Base-by-base conservation (phyloP, 2,113 vertebrate species). In the Poeciliopsis turrubarensis region DNA sequence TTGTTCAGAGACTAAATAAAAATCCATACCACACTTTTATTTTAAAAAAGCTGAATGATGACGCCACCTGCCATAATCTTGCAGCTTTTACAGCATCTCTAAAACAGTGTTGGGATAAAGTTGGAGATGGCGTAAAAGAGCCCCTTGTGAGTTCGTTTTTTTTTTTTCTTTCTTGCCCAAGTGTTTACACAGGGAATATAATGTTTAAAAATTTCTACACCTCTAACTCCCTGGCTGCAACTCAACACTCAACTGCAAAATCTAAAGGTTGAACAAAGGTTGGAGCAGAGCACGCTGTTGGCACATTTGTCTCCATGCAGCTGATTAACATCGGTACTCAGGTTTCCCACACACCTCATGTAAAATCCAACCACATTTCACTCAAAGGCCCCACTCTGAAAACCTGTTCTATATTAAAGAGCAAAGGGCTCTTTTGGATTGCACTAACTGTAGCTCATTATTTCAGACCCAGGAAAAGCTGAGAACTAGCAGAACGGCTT, bases 351-450 rank as follows among this genome's bases (percentile, higher is more conserved):
- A 71, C 70, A 80, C 73, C 62, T n/a, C 44, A 72, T 85, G 62
- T 79, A 57, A 76, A 81, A 84, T 86, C 73, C 63, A 82, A 47
- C 78, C 72, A 80, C 74, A 57, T 73, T 86, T 78, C 57, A 34
- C 70, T 69, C 30, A 41, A 9, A 70, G 81, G 67, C 68, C 82
- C 73, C 68, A 70, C 32, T 54, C 68, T 76, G 37, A 47, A 86
- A 91, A 87, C 80, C 88, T 89, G 90, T 63, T 91, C 79, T 87
- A 74, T 70, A 90, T 89, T 91, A 87, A 60, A 85, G 70, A 87
- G 85, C 78, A 80, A 83, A 84, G 64, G 54, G 70, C 77, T 78
- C 72, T 78, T 73, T 73, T 15, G 69, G 82, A 80, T 60, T 70
- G 71, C 26, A 2, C 68, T 68, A 75, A 83, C 66, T 70, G 70